Evolutionary conservation across 2,113 vertebrate genomes (phyloP).

Genomic region (Prunella fulvescens): DNA sequence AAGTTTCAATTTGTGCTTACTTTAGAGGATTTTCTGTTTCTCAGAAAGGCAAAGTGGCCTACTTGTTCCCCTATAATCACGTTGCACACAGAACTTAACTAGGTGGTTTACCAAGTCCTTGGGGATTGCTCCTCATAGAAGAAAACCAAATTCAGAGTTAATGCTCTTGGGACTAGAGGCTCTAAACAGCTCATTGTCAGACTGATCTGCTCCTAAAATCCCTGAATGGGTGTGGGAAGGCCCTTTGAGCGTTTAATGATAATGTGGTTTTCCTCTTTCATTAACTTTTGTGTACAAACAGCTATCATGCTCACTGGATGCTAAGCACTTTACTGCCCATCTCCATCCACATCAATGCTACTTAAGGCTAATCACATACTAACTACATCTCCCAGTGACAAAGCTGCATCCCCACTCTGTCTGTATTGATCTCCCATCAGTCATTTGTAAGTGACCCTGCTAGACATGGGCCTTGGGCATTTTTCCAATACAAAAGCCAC

Average conservation of each 20-base stretch:
- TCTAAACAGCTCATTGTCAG: background rate
- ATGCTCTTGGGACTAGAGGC: background rate
- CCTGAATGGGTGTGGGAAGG: background rate
- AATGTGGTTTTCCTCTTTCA: conserved; percentile 63
- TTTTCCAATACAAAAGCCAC: conserved; percentile 83
- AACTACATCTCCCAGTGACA: conserved; percentile 79
- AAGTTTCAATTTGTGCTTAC: background rate
- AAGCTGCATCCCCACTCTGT: conserved; percentile 77
- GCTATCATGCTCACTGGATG: conserved; percentile 17
- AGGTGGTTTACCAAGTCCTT: conserved; percentile 1
- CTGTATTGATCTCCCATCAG: conserved; percentile 84
- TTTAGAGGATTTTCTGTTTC: background rate
- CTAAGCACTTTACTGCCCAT: conserved; percentile 31
- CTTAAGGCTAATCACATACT: conserved; percentile 71
- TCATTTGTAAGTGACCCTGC: conserved; percentile 82
- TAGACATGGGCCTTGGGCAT: conserved; percentile 81
- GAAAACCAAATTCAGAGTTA: conserved; percentile 22
- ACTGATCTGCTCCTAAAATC: conserved; percentile 50
- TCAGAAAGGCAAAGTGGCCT: background rate
- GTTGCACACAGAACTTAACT: background rate
- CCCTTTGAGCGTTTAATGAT: conserved; percentile 40
- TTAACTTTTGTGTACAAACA: conserved; percentile 64
- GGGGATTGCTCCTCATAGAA: background rate
- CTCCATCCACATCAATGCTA: conserved; percentile 29
- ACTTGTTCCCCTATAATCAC: background rate